Evolutionary conservation across 2,113 vertebrate genomes (phyloP), one percentile per base, ranked within the genome.

Genomic region (Coregonus clupeaformis): DNA sequence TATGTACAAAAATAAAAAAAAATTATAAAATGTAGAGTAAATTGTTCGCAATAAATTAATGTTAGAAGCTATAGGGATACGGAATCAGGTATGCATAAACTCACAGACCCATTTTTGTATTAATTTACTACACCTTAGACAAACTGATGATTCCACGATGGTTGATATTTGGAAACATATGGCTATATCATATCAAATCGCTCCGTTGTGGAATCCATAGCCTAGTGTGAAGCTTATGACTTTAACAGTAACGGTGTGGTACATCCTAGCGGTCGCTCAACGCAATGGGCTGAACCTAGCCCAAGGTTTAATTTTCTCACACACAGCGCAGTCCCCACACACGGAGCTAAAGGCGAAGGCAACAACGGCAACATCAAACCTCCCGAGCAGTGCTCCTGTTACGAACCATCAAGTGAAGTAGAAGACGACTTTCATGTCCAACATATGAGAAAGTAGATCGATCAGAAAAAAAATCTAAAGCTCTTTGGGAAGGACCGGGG

Each of bases 251-350:
- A 93, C 91, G 83, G 90, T 82, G 91, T 93, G 92, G 90, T 93
- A 92, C 94, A 95, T 94, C 93, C 93, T 92, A 94, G 94, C 88
- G 91, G 95, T 80, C 71, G 90, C 90, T 90, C 36, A 69, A 77
- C 89, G 93, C 89, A 92, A 91, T 90, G 89, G 92, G 92, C 90
- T 91, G 90, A 91, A 89, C 90, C 91, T 89, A 84, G 87, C 86
- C 86, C 75, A 82, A 84, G 89, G 89, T 91, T 80, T 90, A 91
- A 93, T 87, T 87, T 86, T 80, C 88, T 86, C 91, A 75, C 73
- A 86, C 91, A 82, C 87, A 81, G 16, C 76, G n/a, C 42, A 30
- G 69, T 76, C 75, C 78, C 80, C 77, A 87, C 79, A 79, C 79
- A 73, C 55, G 70, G 71, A 79, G 77, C 68, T 29, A 55, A 49